These are phyloP conservation scores for Sarotherodon lohbergeri DNA, from an alignment of 2,113 vertebrate genomes.

Conservation along the genomic window DNA sequence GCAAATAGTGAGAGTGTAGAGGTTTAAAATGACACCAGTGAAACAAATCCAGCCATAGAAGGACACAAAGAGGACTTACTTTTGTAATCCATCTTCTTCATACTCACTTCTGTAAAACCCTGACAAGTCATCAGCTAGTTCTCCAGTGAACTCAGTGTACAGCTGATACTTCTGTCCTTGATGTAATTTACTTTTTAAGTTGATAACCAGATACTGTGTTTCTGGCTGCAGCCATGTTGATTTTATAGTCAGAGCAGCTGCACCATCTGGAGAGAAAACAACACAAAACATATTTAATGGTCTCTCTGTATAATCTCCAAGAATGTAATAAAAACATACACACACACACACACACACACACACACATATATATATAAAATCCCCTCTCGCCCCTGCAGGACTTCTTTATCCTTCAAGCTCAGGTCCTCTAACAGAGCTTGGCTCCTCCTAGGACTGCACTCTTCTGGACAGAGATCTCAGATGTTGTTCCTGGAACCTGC, in stretches of 20 bases:
- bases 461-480: too few relatives aligned
- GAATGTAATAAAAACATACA: background rate
- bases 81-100: conserved; percentile 34
- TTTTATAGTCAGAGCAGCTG: conserved; percentile 4
- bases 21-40: background rate
- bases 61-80: conserved; percentile 56
- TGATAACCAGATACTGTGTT: conserved; percentile 81
- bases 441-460: too few relatives aligned
- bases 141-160: conserved; percentile 70
- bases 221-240: conserved; percentile 36
- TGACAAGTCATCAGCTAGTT: conserved; percentile 81
- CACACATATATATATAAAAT: too few relatives aligned
- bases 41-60: background rate
- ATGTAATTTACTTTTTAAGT: conserved; percentile 47
- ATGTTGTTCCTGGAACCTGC: too few relatives aligned
- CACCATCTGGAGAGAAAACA: background rate
- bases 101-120: conserved; percentile 93
- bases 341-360: accelerated
- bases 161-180: conserved; percentile 65
- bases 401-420: too few relatives aligned
- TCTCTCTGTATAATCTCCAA: background rate
- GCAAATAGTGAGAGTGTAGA: background rate
- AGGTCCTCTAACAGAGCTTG: too few relatives aligned
- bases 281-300: background rate
- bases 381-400: too few relatives aligned